These are phyloP conservation scores for Streblospio benedicti DNA, from an alignment of 1,140 invertebrate genomes.

Conservation along the genomic window DNA sequence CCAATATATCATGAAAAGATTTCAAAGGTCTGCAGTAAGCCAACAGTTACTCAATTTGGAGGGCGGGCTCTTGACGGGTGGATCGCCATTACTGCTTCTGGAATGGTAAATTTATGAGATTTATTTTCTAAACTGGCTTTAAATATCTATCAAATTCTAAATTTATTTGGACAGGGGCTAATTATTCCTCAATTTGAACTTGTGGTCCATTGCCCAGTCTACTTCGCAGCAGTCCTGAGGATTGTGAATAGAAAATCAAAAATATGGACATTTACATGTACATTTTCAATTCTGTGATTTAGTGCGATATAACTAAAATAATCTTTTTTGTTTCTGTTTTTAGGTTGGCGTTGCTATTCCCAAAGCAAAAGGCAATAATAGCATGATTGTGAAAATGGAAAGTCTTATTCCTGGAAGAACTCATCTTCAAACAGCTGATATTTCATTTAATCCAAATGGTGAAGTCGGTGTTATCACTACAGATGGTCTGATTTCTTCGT, in stretches of 20 bases:
- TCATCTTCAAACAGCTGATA: constrained; percentile 64
- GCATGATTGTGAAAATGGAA: constrained; percentile 44
- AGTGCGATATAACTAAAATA: no score
- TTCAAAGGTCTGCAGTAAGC: constrained; percentile 62
- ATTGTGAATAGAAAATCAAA: no score
- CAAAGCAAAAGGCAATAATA: constrained; percentile 19
- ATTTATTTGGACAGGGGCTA: not conserved
- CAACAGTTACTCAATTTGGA: constrained; percentile 77
- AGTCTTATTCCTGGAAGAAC: constrained; percentile 64
- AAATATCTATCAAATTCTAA: not conserved
- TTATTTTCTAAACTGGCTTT: not conserved
- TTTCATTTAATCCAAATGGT: constrained; percentile 53
- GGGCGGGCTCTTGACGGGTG: constrained; percentile 71
- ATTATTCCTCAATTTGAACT: not conserved
- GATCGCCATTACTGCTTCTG: constrained; percentile 71
- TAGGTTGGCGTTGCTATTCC: constrained; percentile 30
- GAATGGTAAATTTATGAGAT: constrained; percentile 59
- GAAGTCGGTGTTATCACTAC: constrained; percentile 67
- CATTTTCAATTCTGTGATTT: no score
- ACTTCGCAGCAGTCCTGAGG: not conserved
- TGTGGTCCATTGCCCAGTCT: not conserved
- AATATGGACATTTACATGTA: no score
- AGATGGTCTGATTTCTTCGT: constrained; percentile 59
- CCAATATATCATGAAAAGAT: constrained; percentile 77
- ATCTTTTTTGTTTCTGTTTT: no score